Evolutionary conservation across 2,888 invertebrate genomes (phyloP), one percentile per base, ranked within the genome.

Genomic region (Eristalis pertinax): DNA sequence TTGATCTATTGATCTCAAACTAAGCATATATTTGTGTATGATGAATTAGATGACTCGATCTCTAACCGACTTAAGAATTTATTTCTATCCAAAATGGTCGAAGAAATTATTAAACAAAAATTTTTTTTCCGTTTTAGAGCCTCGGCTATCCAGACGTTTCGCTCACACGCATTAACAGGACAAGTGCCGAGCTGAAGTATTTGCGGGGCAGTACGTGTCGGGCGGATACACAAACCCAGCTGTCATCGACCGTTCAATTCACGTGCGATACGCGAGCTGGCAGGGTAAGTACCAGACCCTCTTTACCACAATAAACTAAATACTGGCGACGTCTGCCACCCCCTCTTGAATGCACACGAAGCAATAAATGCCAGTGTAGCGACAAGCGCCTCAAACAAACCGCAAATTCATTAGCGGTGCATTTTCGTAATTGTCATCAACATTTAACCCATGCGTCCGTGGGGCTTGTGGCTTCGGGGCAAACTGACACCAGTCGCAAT

Each of bases 91-190:
- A 32, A 32, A 8, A n/a, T n/a, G n/a, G n/a, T n/a, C n/a, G n/a
- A n/a, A n/a, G 29, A 29, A 29, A 29, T 29, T 29, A 4, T 5
- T 29, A 29, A 29, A 2, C 0, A 29, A 4, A 4, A 0, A 19
- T 43, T 69, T 70, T 22, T 24, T 62, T 72, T 63, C 69, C 8
- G 60, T 90, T 90, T 26, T 90, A 93, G 93, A 92, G 93, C 88
- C 90, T 93, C 62, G 93, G 93, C 2, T 92, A 91, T 89, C 92
- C 93, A 7, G 78, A 91, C 81, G 89, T 91, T 8, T 90, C 91
- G 0, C 83, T 93, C 70, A 89, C 89, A 5, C 89, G 90, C n/a
- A 89, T 89, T 43, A 91, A 92, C 88, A 90, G 91, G 58, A 92
- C 92, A 8, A 81, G 88, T 32, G 92, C 91, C 8, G 90, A 91